Evolutionary conservation across 2,888 invertebrate genomes (phyloP).

Genomic region (Orchesellides sinensis): DNA sequence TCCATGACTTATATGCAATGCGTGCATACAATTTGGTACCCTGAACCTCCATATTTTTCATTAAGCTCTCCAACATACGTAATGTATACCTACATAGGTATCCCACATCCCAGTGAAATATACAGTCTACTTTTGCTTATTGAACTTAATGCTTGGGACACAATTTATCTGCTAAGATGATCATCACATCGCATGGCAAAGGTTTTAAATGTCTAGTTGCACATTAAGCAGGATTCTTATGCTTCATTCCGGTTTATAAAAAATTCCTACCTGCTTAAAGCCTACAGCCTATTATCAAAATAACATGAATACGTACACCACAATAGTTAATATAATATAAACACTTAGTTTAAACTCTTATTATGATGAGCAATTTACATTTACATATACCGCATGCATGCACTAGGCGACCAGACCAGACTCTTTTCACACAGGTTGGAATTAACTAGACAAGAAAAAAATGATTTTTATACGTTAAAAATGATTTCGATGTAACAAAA

Average conservation of each 20-base stretch:
- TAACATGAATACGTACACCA: too few relatives aligned
- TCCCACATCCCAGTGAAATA: too few relatives aligned
- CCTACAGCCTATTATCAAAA: slow-evolving; percentile 50
- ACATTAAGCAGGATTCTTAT: slow-evolving; percentile 54
- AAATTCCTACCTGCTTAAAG: slow-evolving; percentile 45
- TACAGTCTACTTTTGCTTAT: not conserved
- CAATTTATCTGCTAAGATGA: slow-evolving; percentile 41
- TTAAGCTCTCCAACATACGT: not conserved
- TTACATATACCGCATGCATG: too few relatives aligned
- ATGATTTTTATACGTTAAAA: slow-evolving; percentile 26
- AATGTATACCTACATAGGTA: too few relatives aligned
- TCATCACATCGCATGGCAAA: slow-evolving; percentile 27
- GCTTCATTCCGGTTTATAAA: slow-evolving; percentile 59
- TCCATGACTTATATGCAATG: too few relatives aligned
- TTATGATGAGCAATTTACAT: too few relatives aligned
- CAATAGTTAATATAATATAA: too few relatives aligned
- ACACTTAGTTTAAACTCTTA: too few relatives aligned
- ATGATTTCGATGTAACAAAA: slow-evolving; percentile 4
- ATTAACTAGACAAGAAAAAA: slow-evolving; percentile 24
- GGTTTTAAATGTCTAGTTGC: slow-evolving; percentile 20
- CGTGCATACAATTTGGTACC: not conserved
- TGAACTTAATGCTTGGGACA: slow-evolving; percentile 21
- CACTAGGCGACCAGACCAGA: not conserved
- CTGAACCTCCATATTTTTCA: slow-evolving; percentile 9
- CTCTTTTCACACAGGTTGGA: not conserved